These are phyloP conservation scores for Rattus norvegicus DNA, from an alignment of 2,113 vertebrate species.

Conservation along the genomic window GRCr8 NC_086039.1:71221501-71222000, in stretches of 20 bases:
- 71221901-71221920: not conserved
- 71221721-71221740: not conserved
- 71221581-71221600: constrained; percentile 74
- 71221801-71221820: not conserved
- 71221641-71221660: constrained; percentile 40
- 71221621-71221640: constrained; percentile 52
- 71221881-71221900: not conserved
- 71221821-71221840: constrained; percentile 12
- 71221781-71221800: not conserved
- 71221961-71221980: not conserved
- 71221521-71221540: constrained; percentile 69
- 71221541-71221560: constrained; percentile 72
- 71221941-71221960: not conserved
- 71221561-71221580: constrained; percentile 58
- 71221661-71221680: constrained; percentile 61
- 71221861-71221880: not conserved
- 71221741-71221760: not conserved
- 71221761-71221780: not conserved
- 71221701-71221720: not conserved
- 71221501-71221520: constrained; percentile 53
- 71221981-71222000: not conserved
- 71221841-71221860: not conserved
- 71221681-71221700: not conserved
- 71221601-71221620: constrained; percentile 72
- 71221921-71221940: not conserved